These are phyloP conservation scores for Euwallacea fornicatus DNA, from an alignment of 1,140 invertebrate genomes.

Conservation along the genomic window DNA sequence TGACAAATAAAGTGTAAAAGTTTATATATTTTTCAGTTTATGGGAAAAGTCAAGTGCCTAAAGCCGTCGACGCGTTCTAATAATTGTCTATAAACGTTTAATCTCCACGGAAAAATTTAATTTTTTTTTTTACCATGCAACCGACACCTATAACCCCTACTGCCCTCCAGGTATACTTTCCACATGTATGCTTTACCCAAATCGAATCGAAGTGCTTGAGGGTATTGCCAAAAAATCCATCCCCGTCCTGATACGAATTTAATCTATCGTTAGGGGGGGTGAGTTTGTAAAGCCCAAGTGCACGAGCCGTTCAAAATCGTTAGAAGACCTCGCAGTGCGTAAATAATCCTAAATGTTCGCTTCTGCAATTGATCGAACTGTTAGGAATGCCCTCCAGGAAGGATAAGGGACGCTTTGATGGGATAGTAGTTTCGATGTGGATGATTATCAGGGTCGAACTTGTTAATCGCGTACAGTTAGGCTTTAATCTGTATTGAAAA, in stretches of 20 bases:
- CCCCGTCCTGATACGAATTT: conserved; percentile 23
- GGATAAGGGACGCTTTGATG: conserved; percentile 28
- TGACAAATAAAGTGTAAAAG: no score
- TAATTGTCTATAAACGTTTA: no score
- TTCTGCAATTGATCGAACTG: conserved; percentile 38
- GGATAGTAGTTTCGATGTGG: conserved; percentile 32
- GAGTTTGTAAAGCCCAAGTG: conserved; percentile 31
- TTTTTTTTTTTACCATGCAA: no score
- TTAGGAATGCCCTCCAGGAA: conserved; percentile 29
- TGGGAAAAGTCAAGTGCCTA: no score
- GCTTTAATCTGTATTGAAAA: conserved; percentile 29
- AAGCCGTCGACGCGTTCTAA: no score
- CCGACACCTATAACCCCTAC: conserved; percentile 27
- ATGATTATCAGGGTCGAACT: conserved; percentile 35
- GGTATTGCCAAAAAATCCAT: conserved; percentile 9
- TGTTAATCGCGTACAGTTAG: conserved; percentile 34
- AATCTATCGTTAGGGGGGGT: conserved; percentile 28
- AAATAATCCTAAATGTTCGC: conserved; percentile 37
- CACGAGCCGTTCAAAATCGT: conserved; percentile 35
- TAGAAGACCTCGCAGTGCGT: conserved; percentile 33
- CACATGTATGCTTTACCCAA: background rate
- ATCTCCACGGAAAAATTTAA: no score
- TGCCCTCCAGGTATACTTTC: background rate
- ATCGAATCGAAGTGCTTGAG: conserved; percentile 9
- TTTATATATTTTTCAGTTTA: no score